phyloP scores from a whole-genome alignment of 2,113 vertebrate genomes.

The Anarrhichthys ocellatus region DNA sequence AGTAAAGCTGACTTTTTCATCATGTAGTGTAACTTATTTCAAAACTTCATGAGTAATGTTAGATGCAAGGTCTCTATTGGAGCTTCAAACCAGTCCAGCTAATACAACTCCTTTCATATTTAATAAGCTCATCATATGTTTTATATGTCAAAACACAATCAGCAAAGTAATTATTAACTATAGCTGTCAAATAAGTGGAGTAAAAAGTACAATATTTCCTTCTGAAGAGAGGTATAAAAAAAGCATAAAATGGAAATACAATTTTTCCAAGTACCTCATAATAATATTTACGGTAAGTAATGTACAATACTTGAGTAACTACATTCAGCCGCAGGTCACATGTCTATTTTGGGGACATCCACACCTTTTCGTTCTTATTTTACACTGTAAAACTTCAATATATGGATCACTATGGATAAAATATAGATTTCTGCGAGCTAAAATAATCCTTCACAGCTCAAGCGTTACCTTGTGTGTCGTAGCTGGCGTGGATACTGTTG shows the following conservation, averaged over 20 bases:
- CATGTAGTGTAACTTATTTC: not conserved
- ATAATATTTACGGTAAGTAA: not conserved
- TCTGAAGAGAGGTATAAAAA: not conserved
- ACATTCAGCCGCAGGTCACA: not conserved
- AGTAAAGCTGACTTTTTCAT: not conserved
- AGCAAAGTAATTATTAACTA: not conserved
- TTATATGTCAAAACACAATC: not conserved
- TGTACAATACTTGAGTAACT: not conserved
- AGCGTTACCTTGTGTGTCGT: conserved; percentile 90
- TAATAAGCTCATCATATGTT: not conserved
- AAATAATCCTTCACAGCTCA: not conserved
- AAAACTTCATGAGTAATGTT: not conserved
- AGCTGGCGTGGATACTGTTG: conserved; percentile 91
- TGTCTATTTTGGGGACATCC: not conserved
- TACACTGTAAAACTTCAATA: not conserved
- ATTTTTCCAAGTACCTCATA: not conserved
- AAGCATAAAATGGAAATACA: not conserved
- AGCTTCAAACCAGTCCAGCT: not conserved
- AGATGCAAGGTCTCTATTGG: not conserved
- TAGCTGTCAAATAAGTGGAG: not conserved
- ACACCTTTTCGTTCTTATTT: not conserved
- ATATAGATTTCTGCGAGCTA: not conserved
- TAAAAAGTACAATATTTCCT: not conserved
- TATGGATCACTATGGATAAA: not conserved
- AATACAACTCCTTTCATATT: not conserved